These are phyloP conservation scores for Ptychadena robeensis DNA, from an alignment of 2,797 vertebrate genomes.

Conservation along the genomic window DNA sequence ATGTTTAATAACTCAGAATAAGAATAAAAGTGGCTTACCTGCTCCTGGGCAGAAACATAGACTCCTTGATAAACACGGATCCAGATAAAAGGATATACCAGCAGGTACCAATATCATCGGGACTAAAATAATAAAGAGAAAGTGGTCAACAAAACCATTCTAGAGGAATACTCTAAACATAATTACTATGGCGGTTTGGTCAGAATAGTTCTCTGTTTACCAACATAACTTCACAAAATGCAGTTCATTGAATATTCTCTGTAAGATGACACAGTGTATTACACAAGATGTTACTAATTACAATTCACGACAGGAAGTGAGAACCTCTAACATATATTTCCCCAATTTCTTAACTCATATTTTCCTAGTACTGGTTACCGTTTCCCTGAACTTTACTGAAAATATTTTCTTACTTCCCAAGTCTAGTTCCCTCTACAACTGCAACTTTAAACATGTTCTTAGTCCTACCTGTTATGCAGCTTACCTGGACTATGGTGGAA, in stretches of 20 bases:
- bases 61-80: conserved; percentile 99
- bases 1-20: neutral
- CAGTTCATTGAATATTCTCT: neutral
- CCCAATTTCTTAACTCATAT: neutral
- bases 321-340: neutral
- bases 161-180: neutral
- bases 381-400: neutral
- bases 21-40: conserved; percentile 78
- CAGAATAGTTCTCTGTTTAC: neutral
- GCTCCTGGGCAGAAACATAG: conserved; percentile 98
- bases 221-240: neutral
- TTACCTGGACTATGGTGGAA: neutral
- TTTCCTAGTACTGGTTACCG: neutral
- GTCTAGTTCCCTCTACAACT: neutral
- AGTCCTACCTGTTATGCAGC: no score
- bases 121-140: conserved; percentile 76
- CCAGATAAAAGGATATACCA: conserved; percentile 98
- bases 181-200: neutral
- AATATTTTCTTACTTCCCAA: no score
- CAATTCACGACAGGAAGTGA: conserved; percentile 1
- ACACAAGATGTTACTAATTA: conserved; percentile 9
- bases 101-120: conserved; percentile 95
- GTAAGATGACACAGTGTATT: conserved; percentile 21
- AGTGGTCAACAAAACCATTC: conserved; percentile 54
- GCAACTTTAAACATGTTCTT: neutral